Evolutionary conservation across 2,797 vertebrate species (phyloP).

Genomic region (Cyprinodon diabolis): DNA sequence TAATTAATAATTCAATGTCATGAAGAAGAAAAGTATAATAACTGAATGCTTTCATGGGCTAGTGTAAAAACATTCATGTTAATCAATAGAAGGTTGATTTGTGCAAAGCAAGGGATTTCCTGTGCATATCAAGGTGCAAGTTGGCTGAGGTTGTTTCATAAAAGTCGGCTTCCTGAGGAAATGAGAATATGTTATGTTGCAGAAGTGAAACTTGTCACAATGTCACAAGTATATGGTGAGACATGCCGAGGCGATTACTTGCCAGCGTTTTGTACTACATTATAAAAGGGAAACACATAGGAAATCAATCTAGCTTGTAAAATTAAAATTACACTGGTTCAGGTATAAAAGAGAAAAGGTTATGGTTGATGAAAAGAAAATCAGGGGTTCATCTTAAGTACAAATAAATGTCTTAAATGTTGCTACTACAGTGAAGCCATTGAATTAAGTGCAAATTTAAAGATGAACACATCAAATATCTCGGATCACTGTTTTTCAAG

Average conservation of each 20-base stretch:
- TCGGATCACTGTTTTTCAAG: neutral
- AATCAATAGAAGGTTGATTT: neutral
- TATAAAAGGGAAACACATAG: neutral
- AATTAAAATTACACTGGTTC: neutral
- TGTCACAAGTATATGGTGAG: slow-evolving; percentile 26
- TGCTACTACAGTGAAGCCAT: neutral
- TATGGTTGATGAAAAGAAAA: neutral
- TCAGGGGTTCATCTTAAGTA: neutral
- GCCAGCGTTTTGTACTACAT: neutral
- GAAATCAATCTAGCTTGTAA: neutral
- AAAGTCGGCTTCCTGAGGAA: slow-evolving; percentile 66
- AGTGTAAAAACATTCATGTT: neutral
- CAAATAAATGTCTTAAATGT: neutral
- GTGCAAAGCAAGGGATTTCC: slow-evolving; percentile 2
- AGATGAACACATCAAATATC: neutral
- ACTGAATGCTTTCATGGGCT: no score
- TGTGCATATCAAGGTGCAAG: slow-evolving; percentile 12
- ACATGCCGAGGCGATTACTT: neutral
- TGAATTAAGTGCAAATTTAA: neutral
- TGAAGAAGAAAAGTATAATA: no score
- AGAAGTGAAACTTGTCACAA: slow-evolving; percentile 68
- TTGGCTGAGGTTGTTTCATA: slow-evolving; percentile 7
- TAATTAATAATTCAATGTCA: no score
- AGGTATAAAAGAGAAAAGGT: neutral
- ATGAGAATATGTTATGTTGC: slow-evolving; percentile 30